Conservation (phyloP, 2,888 invertebrate genomes). For the Eupithecia exiguata region DNA sequence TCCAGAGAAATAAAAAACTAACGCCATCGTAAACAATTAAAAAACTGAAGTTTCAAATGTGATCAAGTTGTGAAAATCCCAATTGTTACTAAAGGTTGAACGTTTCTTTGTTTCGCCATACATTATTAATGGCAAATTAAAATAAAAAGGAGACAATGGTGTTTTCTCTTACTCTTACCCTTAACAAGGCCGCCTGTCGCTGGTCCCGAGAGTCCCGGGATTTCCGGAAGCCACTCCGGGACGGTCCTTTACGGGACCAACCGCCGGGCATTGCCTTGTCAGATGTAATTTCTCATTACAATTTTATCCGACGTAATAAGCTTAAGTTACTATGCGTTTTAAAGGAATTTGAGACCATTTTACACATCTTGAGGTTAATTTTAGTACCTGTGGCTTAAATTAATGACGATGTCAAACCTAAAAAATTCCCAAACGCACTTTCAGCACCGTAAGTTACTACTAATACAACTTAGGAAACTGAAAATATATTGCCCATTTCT, state of each 20-base stretch:
- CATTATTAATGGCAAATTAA: neutral
- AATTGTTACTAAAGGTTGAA: neutral
- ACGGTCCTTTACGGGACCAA: constrained; percentile 1
- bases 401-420: no score
- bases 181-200: neutral
- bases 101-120: neutral
- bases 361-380: neutral
- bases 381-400: no score
- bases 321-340: constrained; percentile 15
- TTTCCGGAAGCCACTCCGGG: constrained; percentile 20
- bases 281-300: constrained; percentile 28
- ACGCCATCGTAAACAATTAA: neutral
- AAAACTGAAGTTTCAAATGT: neutral
- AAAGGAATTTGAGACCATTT: neutral
- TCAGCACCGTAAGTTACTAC: neutral
- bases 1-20: neutral
- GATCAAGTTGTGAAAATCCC: no score
- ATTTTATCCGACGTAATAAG: constrained; percentile 29
- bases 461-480: neutral
- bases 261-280: constrained; percentile 20
- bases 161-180: neutral
- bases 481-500: constrained; percentile 11
- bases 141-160: neutral
- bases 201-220: neutral
- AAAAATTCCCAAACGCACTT: neutral